Conservation (phyloP, 2,888 invertebrate genomes). For the Harpagoxenus sublaevis region DNA sequence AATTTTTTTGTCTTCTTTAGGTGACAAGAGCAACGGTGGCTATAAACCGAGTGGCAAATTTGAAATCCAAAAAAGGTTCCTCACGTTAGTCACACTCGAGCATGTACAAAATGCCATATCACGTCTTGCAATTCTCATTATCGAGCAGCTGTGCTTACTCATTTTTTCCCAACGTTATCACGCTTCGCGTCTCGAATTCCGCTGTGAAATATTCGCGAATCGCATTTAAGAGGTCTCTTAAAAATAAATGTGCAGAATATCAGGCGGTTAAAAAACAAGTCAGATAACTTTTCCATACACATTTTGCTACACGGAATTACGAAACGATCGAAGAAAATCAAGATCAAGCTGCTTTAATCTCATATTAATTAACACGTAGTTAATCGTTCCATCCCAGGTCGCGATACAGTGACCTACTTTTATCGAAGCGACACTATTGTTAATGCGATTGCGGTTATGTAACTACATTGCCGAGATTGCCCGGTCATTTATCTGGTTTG, state of each 20-base stretch:
- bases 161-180: conserved; percentile 32
- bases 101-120: conserved; percentile 40
- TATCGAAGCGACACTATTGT: conserved; percentile 70
- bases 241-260: neutral
- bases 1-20: conserved; percentile 29
- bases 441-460: conserved; percentile 76
- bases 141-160: conserved; percentile 58
- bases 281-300: neutral
- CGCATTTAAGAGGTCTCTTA: neutral
- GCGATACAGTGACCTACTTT: conserved; percentile 80
- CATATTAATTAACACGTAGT: conserved; percentile 74
- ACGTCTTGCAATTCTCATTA: conserved; percentile 54
- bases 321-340: neutral
- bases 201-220: neutral
- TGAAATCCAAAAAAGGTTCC: conserved; percentile 56
- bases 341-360: conserved; percentile 71
- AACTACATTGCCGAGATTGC: conserved; percentile 58
- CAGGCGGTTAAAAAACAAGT: conserved; percentile 1
- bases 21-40: neutral
- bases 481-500: conserved; percentile 57
- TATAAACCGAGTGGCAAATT: conserved; percentile 57
- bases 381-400: conserved; percentile 69
- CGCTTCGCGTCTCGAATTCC: conserved; percentile 36
- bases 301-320: neutral
- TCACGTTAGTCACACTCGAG: conserved; percentile 29